These are phyloP conservation scores for Cyclophora punctaria DNA, from an alignment of 2,888 invertebrate species.

Conservation along the genomic window DNA sequence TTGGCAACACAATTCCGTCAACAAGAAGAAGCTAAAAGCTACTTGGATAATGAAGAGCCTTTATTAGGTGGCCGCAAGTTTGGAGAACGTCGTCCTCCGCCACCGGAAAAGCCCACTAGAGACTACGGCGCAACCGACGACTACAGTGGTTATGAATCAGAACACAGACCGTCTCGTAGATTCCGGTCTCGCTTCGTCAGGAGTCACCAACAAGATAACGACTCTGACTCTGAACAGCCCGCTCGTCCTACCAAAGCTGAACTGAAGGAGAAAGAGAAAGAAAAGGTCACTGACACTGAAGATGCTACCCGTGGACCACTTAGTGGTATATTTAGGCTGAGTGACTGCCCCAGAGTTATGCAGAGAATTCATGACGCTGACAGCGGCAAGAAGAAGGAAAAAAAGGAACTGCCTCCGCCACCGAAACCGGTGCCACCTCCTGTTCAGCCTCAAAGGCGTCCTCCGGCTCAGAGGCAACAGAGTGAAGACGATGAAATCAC, in stretches of 20 bases:
- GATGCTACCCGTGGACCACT: constrained; percentile 90
- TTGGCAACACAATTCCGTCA: constrained; percentile 91
- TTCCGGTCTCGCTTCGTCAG: constrained; percentile 83
- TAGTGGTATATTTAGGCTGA: constrained; percentile 90
- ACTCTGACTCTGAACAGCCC: constrained; percentile 82
- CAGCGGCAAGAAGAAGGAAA: constrained; percentile 83
- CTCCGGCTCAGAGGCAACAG: constrained; percentile 83
- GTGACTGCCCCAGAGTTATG: constrained; percentile 92
- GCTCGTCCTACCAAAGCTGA: constrained; percentile 80
- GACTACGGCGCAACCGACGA: constrained; percentile 78
- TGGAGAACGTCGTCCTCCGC: constrained; percentile 79
- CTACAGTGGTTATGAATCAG: constrained; percentile 81
- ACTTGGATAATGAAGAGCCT: constrained; percentile 80
- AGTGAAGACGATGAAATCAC: constrained; percentile 94
- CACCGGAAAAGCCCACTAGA: constrained; percentile 67
- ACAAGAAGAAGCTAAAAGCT: constrained; percentile 83
- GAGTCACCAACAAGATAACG: constrained; percentile 81
- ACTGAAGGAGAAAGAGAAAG: constrained; percentile 76
- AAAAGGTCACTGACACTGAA: constrained; percentile 89
- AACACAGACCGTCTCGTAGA: constrained; percentile 77
- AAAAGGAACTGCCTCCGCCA: constrained; percentile 78
- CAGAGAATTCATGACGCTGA: constrained; percentile 90
- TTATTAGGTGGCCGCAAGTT: constrained; percentile 85
- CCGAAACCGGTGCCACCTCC: constrained; percentile 74
- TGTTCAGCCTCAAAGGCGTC: constrained; percentile 71